These are phyloP conservation scores for Chelmon rostratus DNA, from an alignment of 2,797 vertebrate genomes.

Conservation along the genomic window DNA sequence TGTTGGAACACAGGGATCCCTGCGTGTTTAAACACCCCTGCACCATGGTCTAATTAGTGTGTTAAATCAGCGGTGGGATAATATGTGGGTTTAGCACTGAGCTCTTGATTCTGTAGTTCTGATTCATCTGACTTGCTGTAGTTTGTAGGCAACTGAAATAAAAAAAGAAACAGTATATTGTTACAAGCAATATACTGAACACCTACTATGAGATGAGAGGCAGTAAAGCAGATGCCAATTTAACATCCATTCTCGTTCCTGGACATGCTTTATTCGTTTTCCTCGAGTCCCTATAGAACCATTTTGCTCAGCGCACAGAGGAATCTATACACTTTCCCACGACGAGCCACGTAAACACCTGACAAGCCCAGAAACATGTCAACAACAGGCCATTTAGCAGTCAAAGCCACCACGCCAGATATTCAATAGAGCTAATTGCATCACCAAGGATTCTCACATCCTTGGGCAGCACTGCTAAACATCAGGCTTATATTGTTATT, in stretches of 20 bases:
- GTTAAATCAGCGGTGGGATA: constrained; percentile 78
- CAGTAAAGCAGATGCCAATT: constrained; percentile 6
- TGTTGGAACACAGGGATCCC: constrained; percentile 81
- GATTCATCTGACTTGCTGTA: constrained; percentile 45
- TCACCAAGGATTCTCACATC: constrained; percentile 49
- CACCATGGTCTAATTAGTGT: constrained; percentile 82
- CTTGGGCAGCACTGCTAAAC: constrained; percentile 44
- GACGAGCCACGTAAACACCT: constrained; percentile 55
- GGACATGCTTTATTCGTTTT: background rate
- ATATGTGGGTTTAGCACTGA: constrained; percentile 71
- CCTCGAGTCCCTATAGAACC: constrained; percentile 9
- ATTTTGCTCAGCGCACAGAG: constrained; percentile 30
- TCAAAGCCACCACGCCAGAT: constrained; percentile 50
- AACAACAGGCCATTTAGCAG: constrained; percentile 65
- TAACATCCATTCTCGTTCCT: background rate
- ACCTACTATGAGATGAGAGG: constrained; percentile 2
- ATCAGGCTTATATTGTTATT: constrained; percentile 45
- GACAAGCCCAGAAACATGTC: constrained; percentile 58
- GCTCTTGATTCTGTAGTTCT: constrained; percentile 62
- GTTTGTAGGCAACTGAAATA: constrained; percentile 20
- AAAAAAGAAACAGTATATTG: constrained; percentile 2
- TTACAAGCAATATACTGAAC: constrained; percentile 9
- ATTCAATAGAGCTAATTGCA: constrained; percentile 69
- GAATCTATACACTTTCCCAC: constrained; percentile 17
- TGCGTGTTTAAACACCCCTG: constrained; percentile 81